Evolutionary conservation across 1,140 invertebrate species (phyloP), one percentile per base, ranked within the genome.

Genomic region (Lasioglossum albipes): DNA sequence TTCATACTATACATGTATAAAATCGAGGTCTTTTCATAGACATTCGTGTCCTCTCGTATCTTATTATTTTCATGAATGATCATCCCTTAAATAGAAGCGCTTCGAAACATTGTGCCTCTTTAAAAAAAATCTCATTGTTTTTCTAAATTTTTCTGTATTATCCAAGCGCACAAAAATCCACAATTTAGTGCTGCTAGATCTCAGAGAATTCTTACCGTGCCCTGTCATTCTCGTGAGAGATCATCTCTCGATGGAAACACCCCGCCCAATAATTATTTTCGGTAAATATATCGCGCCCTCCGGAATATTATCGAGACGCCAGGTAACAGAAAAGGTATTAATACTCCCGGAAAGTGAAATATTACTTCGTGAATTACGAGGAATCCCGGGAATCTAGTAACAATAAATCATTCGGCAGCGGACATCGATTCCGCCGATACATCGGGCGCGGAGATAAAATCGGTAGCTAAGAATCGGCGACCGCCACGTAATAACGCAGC

Each of bases 331-430:
- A 45, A 57, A 73, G 45, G 61, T 65, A 52, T 10, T 10, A 61
- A 64, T 78, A 70, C n/a, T 7, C 62, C 9, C 45, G 45, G 22
- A 54, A 42, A n/a, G 36, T 27, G 61, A 79, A 45, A 66, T 79
- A 73, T 79, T 66, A 20, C 61, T 73, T 78, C 64, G 57, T 65
- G 68, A 57, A 62, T 73, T 45, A 65, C 57, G 65, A 12, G 12
- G 61, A 65, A 73, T 73, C 64, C 72, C 76, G 31, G 65, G 72
- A 79, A 79, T 54, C 42, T 16, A 6, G 27, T 3, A 16, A 65
- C 62, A 49, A 65, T 73, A 65, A 54, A 79, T 79, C 77, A 31
- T 2, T 27, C 0, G 4, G 3, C 12, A 3, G 3, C 59, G 22
- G 31, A 16, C 27, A 62, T 78, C 62, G 57, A 27, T 36, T 59